Evolutionary conservation across 2,888 invertebrate genomes (phyloP), one percentile per base, ranked within the genome.

Genomic region (Andrena fulva): DNA sequence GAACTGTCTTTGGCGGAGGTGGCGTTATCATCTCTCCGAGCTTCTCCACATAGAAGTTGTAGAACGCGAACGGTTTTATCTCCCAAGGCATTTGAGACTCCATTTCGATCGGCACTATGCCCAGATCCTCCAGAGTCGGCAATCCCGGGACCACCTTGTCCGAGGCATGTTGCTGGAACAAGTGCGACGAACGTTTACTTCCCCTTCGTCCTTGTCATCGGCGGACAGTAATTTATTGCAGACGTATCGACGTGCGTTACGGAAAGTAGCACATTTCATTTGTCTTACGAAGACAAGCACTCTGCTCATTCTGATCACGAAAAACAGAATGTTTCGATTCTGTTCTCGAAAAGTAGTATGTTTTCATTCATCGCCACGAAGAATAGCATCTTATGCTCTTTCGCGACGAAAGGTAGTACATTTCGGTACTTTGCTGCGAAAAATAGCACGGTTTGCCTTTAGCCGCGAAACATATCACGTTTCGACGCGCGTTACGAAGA

Each of bases 51-150:
- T 98, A 97, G 94, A 97, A 97, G 81, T 95, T 95, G 86, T 96
- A 96, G 29, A 96, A 95, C 64, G 96, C 95, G 94, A 94, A 96
- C 1, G 96, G 96, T 90, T 95, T 96, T 86, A 98, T 93, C 92
- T 98, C 97, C 97, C 97, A 98, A 0, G 97, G 96, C n/a, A 96
- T 96, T 93, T 97, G 96, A 84, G 97, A 95, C 94, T 98, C 98
- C 95, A 99, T 95, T 2, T 94, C 92, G 0, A 96, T 97, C 73
- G 97, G 95, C 50, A 94, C 94, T 2, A 99, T 96, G 20, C 98
- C 99, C 83, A 99, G 96, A 95, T 99, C 99, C 93, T 98, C 97
- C 72, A 99, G 94, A 0, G 97, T 97, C 2, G 97, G 98, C 31
- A 97, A 91, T 52, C 95, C 95, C 7, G 92, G 92, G 3, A 95